Evolutionary conservation across 2,888 invertebrate species (phyloP), one percentile per base, ranked within the genome.

Genomic region (Ophioninae sp.): DNA sequence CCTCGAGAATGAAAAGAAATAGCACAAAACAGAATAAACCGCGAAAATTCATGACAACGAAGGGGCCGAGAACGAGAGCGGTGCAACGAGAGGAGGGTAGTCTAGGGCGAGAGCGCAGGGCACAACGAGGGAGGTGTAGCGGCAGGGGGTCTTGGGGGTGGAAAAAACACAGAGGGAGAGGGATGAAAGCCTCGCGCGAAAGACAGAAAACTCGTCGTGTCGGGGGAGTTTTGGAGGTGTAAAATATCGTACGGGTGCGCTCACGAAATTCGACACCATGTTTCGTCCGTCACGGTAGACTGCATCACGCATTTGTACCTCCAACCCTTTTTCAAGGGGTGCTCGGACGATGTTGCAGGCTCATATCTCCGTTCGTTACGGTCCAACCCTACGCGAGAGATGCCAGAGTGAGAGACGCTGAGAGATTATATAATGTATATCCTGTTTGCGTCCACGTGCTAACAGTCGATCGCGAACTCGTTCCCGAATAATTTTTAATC

Each of bases 161-260:
- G 30, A 30, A 30, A 30, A 30, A 30, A 30, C 30, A 85, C 77
- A 70, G 50, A n/a, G 59, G 65, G 64, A 72, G 20, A 68, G 67
- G 37, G 44, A 44, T 67, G 56, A 69, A 81, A 79, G 44, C 70
- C 56, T 10, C 17, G 57, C 17, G 64, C 20, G 59, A n/a, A 23
- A 59, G 50, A 73, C 65, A 70, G 69, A 82, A 74, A 82, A 62
- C 41, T 56, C 30, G 41, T 30, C 62, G 61, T 44, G 41, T n/a
- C 56, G 57, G 10, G 21, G 59, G 10, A 30, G 30, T 30, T 41
- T 44, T 64, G 39, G 59, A n/a, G 57, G 67, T 59, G 85, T 86
- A 86, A 89, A 86, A 87, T 87, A 88, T 89, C 84, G 87, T 85
- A 77, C 68, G 85, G 83, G 83, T 85, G 85, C 86, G 86, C 86